Evolutionary conservation across 2,113 vertebrate species (phyloP).

Genomic region (Petrocephalus zakoni): DNA sequence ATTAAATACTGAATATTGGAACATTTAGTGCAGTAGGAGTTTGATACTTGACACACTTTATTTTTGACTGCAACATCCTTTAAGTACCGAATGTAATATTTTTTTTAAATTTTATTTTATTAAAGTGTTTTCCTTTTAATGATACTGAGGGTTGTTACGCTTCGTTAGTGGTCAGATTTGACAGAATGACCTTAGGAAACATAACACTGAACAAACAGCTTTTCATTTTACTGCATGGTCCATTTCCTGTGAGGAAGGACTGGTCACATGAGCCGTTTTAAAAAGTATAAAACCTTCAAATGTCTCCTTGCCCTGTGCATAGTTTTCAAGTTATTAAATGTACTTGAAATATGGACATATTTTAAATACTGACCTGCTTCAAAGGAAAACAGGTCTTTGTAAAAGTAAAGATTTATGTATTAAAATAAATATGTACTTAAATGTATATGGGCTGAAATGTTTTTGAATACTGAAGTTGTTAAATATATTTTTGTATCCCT

Average conservation of each 20-base stretch:
- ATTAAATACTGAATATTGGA: neutral
- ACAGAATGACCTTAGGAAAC: neutral
- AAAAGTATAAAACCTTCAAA: neutral
- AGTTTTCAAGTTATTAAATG: neutral
- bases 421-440: neutral
- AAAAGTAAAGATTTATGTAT: neutral
- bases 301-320: neutral
- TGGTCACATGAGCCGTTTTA: neutral
- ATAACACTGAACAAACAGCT: neutral
- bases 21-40: neutral
- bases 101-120: neutral
- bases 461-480: neutral
- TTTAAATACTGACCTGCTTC: neutral
- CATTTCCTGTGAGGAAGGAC: neutral
- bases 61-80: neutral
- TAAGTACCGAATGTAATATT: neutral
- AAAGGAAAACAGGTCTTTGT: neutral
- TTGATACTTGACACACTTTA: neutral
- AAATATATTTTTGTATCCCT: conserved; percentile 1
- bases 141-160: neutral
- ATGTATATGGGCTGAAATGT: neutral
- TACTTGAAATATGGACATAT: neutral
- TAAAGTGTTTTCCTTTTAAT: neutral
- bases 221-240: neutral
- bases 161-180: neutral